Base-by-base conservation (phyloP, 2,113 vertebrate species). In the Apus apus region DNA sequence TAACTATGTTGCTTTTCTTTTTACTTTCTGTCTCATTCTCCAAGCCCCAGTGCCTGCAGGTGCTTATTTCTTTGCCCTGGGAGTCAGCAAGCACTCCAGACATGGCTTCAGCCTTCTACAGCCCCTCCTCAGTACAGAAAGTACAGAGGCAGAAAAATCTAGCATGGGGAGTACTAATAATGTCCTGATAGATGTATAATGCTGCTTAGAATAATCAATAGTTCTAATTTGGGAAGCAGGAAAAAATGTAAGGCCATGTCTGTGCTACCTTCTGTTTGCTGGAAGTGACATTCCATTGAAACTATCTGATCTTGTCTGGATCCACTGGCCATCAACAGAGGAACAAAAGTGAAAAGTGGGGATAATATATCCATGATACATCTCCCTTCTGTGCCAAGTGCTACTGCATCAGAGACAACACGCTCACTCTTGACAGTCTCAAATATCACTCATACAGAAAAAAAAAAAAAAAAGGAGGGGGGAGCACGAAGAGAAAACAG, bases 1-100 rank as follows among this genome's bases (percentile, higher is more conserved):
- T 75, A 61, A 48, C 11, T 43, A 21, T 2, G 14, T 27, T 61
- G 27, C 29, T 66, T 70, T 83, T 72, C 23, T 65, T 64, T 43
- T 73, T 86, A 48, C 20, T 60, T 80, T 58, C 58, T 64, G 5
- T 30, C 62, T 66, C 40, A 17, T 27, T 54, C 5, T 85, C 14
- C 11, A 5, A 88, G 48, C 5, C 32, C 20, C 34, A 64, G 30
- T 1, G 2, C 8, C 11, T 0, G 0, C 27, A 45, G 32, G 23
- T 34, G 14, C 23, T 72, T 53, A n/a, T 17, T 48, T 66, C 26
- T 43, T 25, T 1, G 1, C 11, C 19, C 23, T 0, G 0, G 23
- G 10, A 78, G 13, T 15, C 75, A 87, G 48, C 17, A 68, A 27
- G n/a, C 5, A 11, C 45, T 45, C 23, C 8, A 51, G 30, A 25